Base-by-base conservation (phyloP, 2,888 invertebrate genomes). In the Rhagophthalmus giganteus region DNA sequence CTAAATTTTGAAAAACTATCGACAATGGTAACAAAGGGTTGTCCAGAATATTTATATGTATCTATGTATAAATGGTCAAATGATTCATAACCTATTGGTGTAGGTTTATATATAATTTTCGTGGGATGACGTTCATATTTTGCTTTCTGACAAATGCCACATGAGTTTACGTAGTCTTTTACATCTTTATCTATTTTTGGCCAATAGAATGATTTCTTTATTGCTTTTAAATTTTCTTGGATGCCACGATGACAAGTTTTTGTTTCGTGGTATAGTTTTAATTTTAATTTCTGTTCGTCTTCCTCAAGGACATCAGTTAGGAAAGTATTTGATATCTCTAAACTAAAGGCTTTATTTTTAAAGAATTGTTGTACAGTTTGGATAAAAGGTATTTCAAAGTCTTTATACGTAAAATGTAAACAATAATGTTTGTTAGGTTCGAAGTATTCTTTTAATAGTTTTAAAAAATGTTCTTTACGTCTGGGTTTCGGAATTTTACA, bases 1-100 rank as follows among this genome's bases (percentile, higher is more conserved):
- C 45, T 49, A 27, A 56, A 52, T 55, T 58, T 60, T n/a, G 60
- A 58, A 25, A 59, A 58, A 13, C 50, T 38, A 32, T 62, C 61
- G 13, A 57, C 45, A 6, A 61, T 56, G 1, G 58, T 61, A 11
- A 58, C 27, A 30, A 59, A 59, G 8, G 53, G 42, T 26, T 30
- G 26, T 6, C 37, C 50, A 10, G 51, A 33, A 10, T 38, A 9
- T 15, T 26, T 31, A 12, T 55, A 34, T 8, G 39, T 35, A 39
- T 58, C 54, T 15, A 39, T 41, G 16, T 55, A 48, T 24, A 58
- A 8, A 20, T 47, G 33, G 30, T 57, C 52, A 20, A 57, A 55
- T 6, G 57, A 35, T 40, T 37, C 32, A 6, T 12, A 26, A 11
- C 46, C 44, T 30, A 54, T 55, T 8, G 55, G 57, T 2, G 55